phyloP scores from a whole-genome alignment of 2,797 vertebrate genomes.

The Coracias cyanogaster region DNA sequence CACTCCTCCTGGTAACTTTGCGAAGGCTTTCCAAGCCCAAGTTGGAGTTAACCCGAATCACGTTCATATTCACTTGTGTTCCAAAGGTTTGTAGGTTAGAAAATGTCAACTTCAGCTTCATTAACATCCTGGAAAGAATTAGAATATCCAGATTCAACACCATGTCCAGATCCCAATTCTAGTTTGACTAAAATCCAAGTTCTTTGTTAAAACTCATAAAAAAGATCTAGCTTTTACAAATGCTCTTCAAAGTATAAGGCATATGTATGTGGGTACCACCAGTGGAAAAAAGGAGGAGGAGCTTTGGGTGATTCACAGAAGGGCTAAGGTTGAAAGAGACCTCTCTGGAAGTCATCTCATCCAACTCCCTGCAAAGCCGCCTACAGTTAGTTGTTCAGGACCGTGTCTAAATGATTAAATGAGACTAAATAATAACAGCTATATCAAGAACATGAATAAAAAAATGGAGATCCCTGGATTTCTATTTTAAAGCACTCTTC shows the following conservation, averaged over 20 bases:
- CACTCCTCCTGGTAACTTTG: not conserved
- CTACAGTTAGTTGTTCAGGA: not conserved
- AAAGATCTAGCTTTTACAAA: not conserved
- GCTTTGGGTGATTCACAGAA: not conserved
- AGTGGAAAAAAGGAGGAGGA: not conserved
- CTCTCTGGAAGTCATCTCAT: not conserved
- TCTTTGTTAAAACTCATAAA: not conserved
- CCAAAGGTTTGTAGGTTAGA: not conserved
- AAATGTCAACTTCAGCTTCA: not conserved
- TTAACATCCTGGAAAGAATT: not conserved
- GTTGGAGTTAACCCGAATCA: not conserved
- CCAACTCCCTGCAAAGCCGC: not conserved
- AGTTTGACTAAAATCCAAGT: not conserved
- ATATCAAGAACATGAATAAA: not conserved
- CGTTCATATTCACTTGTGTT: not conserved
- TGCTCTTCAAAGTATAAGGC: not conserved
- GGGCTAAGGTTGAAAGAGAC: not conserved
- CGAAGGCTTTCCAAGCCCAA: not conserved
- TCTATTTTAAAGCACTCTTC: not conserved
- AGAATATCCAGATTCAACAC: not conserved
- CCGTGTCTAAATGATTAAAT: not conserved
- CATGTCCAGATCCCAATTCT: not conserved
- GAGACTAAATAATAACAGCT: not conserved
- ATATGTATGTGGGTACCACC: rapidly evolving
- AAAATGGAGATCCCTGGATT: not conserved